Conservation (phyloP, 2,113 vertebrate genomes). For the Platichthys flesus region DNA sequence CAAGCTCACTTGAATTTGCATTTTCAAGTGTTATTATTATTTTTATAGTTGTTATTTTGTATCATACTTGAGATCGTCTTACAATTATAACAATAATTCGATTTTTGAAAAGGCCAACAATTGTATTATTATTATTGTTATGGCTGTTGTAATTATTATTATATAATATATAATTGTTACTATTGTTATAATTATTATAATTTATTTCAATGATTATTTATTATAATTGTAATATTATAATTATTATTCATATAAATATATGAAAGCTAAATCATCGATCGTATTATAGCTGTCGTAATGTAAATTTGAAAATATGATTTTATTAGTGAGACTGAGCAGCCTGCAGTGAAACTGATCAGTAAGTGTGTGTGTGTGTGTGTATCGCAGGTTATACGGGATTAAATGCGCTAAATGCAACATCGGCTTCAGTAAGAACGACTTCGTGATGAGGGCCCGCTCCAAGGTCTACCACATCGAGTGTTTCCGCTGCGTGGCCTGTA, state of each 20-base stretch:
- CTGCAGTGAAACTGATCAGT: slow-evolving; percentile 19
- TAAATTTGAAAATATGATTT: neutral
- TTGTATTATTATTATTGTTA: neutral
- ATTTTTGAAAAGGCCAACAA: no score
- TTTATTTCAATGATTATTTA: neutral
- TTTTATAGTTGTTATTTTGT: neutral
- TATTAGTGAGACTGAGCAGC: neutral
- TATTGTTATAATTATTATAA: neutral
- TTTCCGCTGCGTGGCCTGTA: slow-evolving; percentile 98
- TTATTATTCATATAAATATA: neutral
- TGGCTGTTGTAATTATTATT: neutral
- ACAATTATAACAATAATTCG: no score
- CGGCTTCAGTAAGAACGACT: slow-evolving; percentile 99
- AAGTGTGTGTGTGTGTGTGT: neutral
- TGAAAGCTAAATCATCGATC: neutral
- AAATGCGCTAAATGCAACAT: slow-evolving; percentile 99
- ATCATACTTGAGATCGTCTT: neutral
- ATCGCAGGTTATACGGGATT: slow-evolving; percentile 93
- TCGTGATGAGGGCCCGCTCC: slow-evolving; percentile 96
- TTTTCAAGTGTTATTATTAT: neutral
- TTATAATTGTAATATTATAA: neutral
- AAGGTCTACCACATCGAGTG: slow-evolving; percentile 99
- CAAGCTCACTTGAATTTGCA: neutral
- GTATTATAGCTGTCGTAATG: no score
- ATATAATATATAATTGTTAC: neutral